Evolutionary conservation across 2,888 invertebrate genomes (phyloP).

Genomic region (Podabrus alpinus): DNA sequence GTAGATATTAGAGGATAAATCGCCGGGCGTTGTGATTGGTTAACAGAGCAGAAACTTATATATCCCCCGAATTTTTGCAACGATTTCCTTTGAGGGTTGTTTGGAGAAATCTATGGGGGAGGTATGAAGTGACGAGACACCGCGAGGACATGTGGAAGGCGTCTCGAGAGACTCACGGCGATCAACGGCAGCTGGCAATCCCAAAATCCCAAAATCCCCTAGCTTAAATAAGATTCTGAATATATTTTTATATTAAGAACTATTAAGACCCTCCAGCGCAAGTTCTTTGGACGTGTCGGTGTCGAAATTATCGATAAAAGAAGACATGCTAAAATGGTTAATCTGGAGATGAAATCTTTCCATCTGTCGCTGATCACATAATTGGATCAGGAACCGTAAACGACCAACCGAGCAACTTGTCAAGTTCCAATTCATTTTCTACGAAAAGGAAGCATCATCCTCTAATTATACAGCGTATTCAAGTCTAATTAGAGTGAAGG

Average conservation of each 20-base stretch:
- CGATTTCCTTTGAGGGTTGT: conserved; percentile 10
- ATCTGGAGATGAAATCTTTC: neutral
- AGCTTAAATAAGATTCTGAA: conserved; percentile 21
- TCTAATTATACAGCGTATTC: neutral
- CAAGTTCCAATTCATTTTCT: neutral
- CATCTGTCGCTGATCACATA: neutral
- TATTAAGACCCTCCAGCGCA: neutral
- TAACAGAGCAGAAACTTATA: neutral
- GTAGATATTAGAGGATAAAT: neutral
- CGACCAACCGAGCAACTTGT: neutral
- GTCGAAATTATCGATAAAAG: neutral
- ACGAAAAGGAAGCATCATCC: neutral
- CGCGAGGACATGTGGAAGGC: conserved; percentile 23
- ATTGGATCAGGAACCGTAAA: too few species aligned
- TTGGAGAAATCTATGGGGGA: conserved; percentile 9
- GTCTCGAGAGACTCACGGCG: conserved; percentile 29
- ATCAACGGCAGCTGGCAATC: conserved; percentile 30
- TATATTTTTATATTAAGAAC: conserved; percentile 24
- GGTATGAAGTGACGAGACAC: conserved; percentile 11
- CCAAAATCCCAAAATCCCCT: conserved; percentile 25
- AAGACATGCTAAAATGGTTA: neutral
- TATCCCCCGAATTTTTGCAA: neutral
- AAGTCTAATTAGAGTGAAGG: neutral
- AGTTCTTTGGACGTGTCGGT: neutral
- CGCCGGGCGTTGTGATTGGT: neutral